phyloP scores from a whole-genome alignment of 2,113 vertebrate species.

The Sinocyclocheilus maitianheensis region DNA sequence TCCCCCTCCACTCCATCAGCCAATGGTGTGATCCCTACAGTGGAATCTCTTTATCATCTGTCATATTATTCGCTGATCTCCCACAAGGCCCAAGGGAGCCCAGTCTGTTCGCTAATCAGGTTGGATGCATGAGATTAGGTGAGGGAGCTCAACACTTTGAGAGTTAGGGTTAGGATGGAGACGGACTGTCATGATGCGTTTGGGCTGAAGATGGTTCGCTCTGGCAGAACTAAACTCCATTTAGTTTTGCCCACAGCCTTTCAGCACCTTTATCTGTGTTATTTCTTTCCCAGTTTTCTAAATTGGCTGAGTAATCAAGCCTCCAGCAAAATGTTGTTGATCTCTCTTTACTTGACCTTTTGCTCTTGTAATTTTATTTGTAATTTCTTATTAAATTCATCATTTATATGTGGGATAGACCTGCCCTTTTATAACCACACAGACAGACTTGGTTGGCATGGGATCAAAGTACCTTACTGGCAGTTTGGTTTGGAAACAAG shows the following conservation, averaged over 20 bases:
- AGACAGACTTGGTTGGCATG: neutral
- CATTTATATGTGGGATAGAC: neutral
- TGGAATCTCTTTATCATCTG: slow-evolving; percentile 50
- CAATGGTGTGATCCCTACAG: slow-evolving; percentile 29
- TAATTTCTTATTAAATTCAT: neutral
- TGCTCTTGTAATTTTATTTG: neutral
- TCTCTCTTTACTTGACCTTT: neutral
- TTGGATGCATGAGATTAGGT: slow-evolving; percentile 49
- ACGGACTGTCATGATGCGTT: slow-evolving; percentile 15
- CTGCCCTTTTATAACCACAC: neutral
- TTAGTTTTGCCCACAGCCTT: neutral
- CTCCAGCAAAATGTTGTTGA: neutral
- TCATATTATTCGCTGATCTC: slow-evolving; percentile 53
- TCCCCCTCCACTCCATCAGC: slow-evolving; percentile 29
- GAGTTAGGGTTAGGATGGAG: slow-evolving; percentile 3
- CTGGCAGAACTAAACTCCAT: neutral
- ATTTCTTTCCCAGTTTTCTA: neutral
- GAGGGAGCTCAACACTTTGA: slow-evolving; percentile 33
- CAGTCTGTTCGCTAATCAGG: slow-evolving; percentile 39
- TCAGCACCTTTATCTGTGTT: slow-evolving; percentile 1
- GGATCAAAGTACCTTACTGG: neutral
- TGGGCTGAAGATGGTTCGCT: neutral
- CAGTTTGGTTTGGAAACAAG: neutral
- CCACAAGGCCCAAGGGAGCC: slow-evolving; percentile 5
- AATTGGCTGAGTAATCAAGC: neutral